These are phyloP conservation scores for Porphyrio hochstetteri DNA, from an alignment of 2,113 vertebrate genomes.

Conservation along the genomic window DNA sequence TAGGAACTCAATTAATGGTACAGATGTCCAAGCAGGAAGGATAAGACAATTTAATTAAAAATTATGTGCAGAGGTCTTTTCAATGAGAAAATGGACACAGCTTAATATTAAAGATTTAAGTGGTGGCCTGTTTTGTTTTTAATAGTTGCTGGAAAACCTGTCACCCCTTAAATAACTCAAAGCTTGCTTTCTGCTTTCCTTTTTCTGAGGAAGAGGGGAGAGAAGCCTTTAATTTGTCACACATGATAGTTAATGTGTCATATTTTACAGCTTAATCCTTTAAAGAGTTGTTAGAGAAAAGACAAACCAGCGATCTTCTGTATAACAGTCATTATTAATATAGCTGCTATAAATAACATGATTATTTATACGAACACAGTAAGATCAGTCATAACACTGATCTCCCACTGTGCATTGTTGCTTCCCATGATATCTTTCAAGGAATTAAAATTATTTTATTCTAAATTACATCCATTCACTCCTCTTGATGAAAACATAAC, in stretches of 20 bases:
- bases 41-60: background rate
- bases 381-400: background rate
- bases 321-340: slow-evolving; percentile 12
- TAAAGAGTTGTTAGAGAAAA: background rate
- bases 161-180: background rate
- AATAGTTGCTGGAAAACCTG: background rate
- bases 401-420: background rate
- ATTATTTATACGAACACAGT: slow-evolving; percentile 13
- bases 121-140: background rate
- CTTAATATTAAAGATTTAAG: background rate
- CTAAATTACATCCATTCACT: background rate
- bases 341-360: background rate
- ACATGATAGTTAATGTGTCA: slow-evolving; percentile 27
- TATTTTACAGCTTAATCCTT: background rate
- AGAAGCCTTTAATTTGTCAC: background rate
- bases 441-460: background rate
- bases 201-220: background rate
- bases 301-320: background rate
- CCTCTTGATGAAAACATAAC: background rate
- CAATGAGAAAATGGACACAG: background rate
- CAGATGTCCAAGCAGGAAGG: background rate
- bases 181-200: background rate
- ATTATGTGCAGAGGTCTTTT: background rate
- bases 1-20: background rate
- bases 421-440: background rate